These are phyloP conservation scores for Drymonia ruficornis DNA, from an alignment of 2,888 invertebrate species.

Conservation along the genomic window DNA sequence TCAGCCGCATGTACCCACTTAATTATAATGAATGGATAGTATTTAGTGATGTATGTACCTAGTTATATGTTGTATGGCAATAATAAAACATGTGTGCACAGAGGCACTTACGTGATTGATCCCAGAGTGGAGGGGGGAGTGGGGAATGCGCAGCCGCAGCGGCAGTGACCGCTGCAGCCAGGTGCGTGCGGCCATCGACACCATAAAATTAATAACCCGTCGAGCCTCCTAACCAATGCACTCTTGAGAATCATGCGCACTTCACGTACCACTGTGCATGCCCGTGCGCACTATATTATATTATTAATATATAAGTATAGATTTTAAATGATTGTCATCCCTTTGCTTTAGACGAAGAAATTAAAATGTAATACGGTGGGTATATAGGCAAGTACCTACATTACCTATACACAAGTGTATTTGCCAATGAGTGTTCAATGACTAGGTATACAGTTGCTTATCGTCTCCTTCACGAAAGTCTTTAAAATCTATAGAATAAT, in stretches of 20 bases:
- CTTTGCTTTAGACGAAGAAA: neutral
- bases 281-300: conserved; percentile 7
- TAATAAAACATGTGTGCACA: conserved; percentile 31
- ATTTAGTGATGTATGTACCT: neutral
- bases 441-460: too few species aligned
- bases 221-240: conserved; percentile 78
- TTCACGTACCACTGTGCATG: conserved; percentile 48
- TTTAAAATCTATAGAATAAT: too few species aligned
- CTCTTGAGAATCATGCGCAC: conserved; percentile 67
- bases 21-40: neutral
- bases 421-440: too few species aligned
- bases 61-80: conserved; percentile 7
- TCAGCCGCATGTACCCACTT: too few species aligned
- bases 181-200: conserved; percentile 84
- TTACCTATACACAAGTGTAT: too few species aligned
- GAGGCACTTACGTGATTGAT: conserved; percentile 70
- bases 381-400: too few species aligned
- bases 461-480: too few species aligned
- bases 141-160: conserved; percentile 50
- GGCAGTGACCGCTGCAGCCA: conserved; percentile 80
- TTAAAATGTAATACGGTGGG: too few species aligned
- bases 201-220: conserved; percentile 84
- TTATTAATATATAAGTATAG: neutral
- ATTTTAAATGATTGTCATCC: neutral
- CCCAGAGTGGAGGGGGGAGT: conserved; percentile 44